Conservation (phyloP, 2,888 invertebrate species). For the Vesta saturnalis region DNA sequence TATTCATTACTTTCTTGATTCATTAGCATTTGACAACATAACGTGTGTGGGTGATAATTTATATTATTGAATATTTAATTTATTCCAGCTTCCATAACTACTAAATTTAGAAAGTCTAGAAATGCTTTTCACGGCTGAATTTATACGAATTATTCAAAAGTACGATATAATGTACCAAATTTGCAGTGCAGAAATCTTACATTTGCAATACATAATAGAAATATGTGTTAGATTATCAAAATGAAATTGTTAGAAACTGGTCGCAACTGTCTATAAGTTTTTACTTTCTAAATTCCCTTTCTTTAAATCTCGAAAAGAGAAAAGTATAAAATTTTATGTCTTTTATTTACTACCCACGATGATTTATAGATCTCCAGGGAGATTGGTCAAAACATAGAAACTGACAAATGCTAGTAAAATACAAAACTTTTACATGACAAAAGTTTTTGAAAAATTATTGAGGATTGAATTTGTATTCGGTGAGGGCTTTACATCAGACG, state of each 20-base stretch:
- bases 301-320: conserved; percentile 12
- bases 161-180: no score
- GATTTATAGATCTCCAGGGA: conserved; percentile 56
- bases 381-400: conserved; percentile 59
- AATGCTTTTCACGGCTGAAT: no score
- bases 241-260: no score
- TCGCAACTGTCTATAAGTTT: background rate
- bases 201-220: no score
- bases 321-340: conserved; percentile 24
- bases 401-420: conserved; percentile 58
- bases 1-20: background rate
- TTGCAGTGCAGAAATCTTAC: no score
- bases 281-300: conserved; percentile 3
- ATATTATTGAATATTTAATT: no score
- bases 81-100: background rate
- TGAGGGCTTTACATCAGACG: conserved; percentile 42
- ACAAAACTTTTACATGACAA: conserved; percentile 58
- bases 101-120: no score
- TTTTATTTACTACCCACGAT: conserved; percentile 47
- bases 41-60: background rate
- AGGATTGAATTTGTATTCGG: conserved; percentile 57
- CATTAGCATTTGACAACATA: background rate
- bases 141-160: no score
- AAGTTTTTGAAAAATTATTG: conserved; percentile 60
- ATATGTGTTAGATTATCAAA: no score